Conservation (phyloP, 2,113 vertebrate genomes). For the human (Homo sapiens) region GRCh38 chr3:29636001-29636500, state of each 20-base stretch:
- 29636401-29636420: slow-evolving; percentile 76
- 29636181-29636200: slow-evolving; percentile 64
- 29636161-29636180: not conserved
- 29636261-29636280: slow-evolving; percentile 82
- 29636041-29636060: not conserved
- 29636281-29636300: slow-evolving; percentile 85
- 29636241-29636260: slow-evolving; percentile 82
- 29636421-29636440: slow-evolving; percentile 39
- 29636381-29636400: slow-evolving; percentile 82
- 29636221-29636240: slow-evolving; percentile 75
- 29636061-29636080: not conserved
- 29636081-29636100: not conserved
- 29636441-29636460: slow-evolving; percentile 33
- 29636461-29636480: slow-evolving; percentile 10
- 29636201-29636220: slow-evolving; percentile 73
- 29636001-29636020: not conserved
- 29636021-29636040: not conserved
- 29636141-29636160: not conserved
- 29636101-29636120: not conserved
- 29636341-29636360: slow-evolving; percentile 78
- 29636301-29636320: slow-evolving; percentile 80
- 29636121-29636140: not conserved
- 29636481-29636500: not conserved
- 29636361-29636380: slow-evolving; percentile 84
- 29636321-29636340: slow-evolving; percentile 83